These are phyloP conservation scores for Remorina albescens DNA, from an alignment of 2,797 vertebrate genomes.

Conservation along the genomic window DNA sequence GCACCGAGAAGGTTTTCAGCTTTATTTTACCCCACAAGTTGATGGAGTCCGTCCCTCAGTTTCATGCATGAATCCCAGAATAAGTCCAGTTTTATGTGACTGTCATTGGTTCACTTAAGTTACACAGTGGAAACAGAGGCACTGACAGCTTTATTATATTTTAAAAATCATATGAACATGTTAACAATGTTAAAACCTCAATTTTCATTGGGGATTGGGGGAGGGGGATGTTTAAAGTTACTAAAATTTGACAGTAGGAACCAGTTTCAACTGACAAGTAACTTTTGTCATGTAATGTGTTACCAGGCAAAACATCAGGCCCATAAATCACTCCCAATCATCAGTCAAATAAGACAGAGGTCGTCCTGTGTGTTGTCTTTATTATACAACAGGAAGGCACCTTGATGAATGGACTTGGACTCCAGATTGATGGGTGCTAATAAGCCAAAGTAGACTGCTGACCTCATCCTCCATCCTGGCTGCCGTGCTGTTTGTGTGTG, in stretches of 20 bases:
- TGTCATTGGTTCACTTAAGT: too few relatives aligned
- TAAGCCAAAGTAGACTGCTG: conserved; percentile 56
- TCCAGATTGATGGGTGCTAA: conserved; percentile 49
- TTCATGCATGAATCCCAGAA: too few relatives aligned
- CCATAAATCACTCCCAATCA: conserved; percentile 31
- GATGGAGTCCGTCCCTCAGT: too few relatives aligned
- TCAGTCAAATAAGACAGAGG: conserved; percentile 32
- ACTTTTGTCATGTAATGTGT: conserved; percentile 3
- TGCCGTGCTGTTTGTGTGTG: conserved; percentile 16
- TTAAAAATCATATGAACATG: too few relatives aligned
- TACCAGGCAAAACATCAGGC: conserved; percentile 15
- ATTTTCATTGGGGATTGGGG: too few relatives aligned
- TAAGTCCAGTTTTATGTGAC: too few relatives aligned
- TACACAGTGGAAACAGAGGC: too few relatives aligned
- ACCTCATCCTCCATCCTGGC: conserved; percentile 53
- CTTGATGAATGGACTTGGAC: conserved; percentile 51
- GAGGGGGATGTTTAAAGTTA: too few relatives aligned
- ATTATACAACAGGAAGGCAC: conserved; percentile 36
- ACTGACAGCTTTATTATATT: too few relatives aligned
- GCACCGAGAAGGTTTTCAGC: too few relatives aligned
- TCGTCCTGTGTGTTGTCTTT: conserved; percentile 32
- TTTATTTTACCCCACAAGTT: too few relatives aligned
- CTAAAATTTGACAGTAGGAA: neutral
- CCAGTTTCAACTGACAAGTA: neutral
- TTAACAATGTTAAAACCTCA: too few relatives aligned